Percentiles rank a stretch among this genome's conserved stretches.
These are phyloP conservation scores for Cathartes aura DNA, from an alignment of 2,113 vertebrate species.

Conservation along the genomic window DNA sequence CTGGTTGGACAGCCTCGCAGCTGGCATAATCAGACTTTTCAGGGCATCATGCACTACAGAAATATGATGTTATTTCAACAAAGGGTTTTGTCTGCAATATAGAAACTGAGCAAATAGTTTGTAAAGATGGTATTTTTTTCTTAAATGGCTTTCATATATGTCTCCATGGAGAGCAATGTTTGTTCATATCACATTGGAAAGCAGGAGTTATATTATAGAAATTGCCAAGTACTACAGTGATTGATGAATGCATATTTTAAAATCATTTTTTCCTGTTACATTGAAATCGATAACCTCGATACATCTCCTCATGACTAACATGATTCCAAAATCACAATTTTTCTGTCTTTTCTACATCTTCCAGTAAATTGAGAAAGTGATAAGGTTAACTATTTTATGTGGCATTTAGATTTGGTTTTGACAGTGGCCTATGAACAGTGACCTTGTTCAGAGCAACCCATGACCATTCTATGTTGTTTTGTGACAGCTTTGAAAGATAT, in stretches of 20 bases:
- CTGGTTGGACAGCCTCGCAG: rapidly evolving
- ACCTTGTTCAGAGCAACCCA: neutral
- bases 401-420: neutral
- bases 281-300: neutral
- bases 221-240: neutral
- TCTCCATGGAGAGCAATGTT: neutral
- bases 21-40: neutral
- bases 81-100: neutral
- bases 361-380: neutral
- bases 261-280: neutral
- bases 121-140: neutral
- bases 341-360: neutral
- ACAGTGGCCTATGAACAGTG: neutral
- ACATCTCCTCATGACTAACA: neutral
- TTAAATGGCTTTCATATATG: neutral
- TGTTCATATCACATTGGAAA: neutral
- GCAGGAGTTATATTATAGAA: neutral
- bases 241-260: neutral
- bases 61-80: neutral
- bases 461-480: neutral
- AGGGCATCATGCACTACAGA: neutral
- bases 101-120: neutral
- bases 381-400: neutral
- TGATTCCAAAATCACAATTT: neutral
- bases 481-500: neutral